Percentiles rank a stretch among this genome's conserved stretches.
Evolutionary conservation across 2,113 vertebrate species (phyloP).

Genomic region (Phasianus colchicus): DNA sequence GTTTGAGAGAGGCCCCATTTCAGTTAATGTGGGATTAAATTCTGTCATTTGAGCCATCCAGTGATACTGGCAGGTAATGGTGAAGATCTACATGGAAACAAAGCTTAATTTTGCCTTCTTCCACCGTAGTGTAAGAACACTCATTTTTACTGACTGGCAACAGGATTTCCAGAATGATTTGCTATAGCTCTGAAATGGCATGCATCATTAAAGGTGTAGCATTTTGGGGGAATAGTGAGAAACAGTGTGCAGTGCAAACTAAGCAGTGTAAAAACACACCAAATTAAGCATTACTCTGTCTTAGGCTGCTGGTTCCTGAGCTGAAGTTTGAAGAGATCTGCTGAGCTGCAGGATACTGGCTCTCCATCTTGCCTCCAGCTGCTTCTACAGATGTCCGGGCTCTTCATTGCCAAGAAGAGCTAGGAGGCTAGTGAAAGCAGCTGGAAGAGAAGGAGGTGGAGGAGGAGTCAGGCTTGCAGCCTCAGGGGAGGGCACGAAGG

Average conservation of each 20-base stretch:
- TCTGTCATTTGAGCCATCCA: background rate
- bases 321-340: constrained; percentile 60
- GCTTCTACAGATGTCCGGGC: constrained; percentile 71
- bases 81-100: background rate
- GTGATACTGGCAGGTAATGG: background rate
- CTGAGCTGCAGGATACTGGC: constrained; percentile 63
- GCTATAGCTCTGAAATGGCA: background rate
- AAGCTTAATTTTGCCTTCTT: background rate
- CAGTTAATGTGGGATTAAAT: background rate
- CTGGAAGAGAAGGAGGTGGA: constrained; percentile 51
- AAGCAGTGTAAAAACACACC: background rate
- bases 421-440: constrained; percentile 61
- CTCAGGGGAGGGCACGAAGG: background rate
- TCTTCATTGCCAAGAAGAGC: constrained; percentile 65
- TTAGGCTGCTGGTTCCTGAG: constrained; percentile 39
- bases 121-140: background rate
- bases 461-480: constrained; percentile 35
- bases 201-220: background rate
- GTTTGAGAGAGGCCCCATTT: background rate
- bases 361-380: constrained; percentile 71
- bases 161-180: background rate
- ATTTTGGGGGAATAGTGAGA: background rate
- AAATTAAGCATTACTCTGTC: constrained; percentile 13
- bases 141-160: background rate
- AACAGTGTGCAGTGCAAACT: background rate